Conservation (phyloP, 2,113 vertebrate species). For the Pseudorhombus dupliciocellatus region DNA sequence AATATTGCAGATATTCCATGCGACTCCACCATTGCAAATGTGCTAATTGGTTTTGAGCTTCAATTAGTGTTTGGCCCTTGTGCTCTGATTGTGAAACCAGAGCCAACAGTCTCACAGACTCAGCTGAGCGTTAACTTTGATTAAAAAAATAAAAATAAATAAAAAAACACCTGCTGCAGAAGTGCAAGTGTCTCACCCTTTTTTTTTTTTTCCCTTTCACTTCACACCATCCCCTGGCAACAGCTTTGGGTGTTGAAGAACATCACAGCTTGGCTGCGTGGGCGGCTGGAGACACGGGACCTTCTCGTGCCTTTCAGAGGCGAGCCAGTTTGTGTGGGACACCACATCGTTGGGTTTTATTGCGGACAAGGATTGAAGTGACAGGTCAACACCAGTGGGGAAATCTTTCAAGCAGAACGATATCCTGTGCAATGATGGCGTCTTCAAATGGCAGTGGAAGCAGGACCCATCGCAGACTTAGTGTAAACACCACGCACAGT, state of each 20-base stretch:
- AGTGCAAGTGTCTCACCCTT: slow-evolving; percentile 17
- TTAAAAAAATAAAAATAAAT: background rate
- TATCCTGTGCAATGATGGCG: slow-evolving; percentile 61
- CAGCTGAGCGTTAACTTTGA: background rate
- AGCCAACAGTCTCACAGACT: background rate
- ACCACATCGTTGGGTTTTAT: slow-evolving; percentile 45
- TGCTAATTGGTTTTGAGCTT: slow-evolving; percentile 21
- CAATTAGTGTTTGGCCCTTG: background rate
- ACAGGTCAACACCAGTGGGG: slow-evolving; percentile 51
- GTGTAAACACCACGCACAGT: slow-evolving; percentile 42
- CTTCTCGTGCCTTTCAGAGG: slow-evolving; percentile 23
- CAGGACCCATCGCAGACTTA: slow-evolving; percentile 36
- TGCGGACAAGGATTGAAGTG: slow-evolving; percentile 50
- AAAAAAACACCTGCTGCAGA: slow-evolving; percentile 53
- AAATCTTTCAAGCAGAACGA: slow-evolving; percentile 62
- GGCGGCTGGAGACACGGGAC: slow-evolving; percentile 33
- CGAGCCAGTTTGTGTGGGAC: slow-evolving; percentile 38
- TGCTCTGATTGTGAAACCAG: background rate
- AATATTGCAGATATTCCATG: no score
- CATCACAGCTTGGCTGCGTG: slow-evolving; percentile 58
- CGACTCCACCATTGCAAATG: background rate
- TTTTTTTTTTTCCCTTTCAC: slow-evolving; percentile 10
- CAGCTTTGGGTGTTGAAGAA: slow-evolving; percentile 59
- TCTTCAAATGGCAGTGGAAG: slow-evolving; percentile 47
- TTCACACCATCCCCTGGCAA: slow-evolving; percentile 45